These are phyloP conservation scores for Smithornis capensis DNA, from an alignment of 2,113 vertebrate species.

Conservation along the genomic window DNA sequence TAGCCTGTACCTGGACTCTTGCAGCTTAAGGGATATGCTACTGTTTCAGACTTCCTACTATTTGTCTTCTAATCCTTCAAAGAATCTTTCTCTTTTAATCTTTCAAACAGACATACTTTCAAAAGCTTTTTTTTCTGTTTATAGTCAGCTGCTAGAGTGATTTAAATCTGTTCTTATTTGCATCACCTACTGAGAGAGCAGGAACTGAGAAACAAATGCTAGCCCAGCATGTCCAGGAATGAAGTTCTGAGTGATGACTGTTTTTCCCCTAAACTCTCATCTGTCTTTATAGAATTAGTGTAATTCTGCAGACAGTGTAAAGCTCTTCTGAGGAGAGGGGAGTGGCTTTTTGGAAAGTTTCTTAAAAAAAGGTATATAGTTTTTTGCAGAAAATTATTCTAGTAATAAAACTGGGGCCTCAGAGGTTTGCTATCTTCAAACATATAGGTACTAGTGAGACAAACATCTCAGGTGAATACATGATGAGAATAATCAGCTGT, in stretches of 20 bases:
- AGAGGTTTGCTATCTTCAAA: not conserved
- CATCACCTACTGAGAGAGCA: not conserved
- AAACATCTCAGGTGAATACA: not conserved
- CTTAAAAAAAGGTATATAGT: not conserved
- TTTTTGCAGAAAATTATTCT: not conserved
- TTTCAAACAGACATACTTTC: not conserved
- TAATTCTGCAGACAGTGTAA: not conserved
- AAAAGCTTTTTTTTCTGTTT: not conserved
- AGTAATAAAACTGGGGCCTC: not conserved
- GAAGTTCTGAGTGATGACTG: not conserved
- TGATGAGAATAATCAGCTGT: not conserved
- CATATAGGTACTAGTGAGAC: not conserved
- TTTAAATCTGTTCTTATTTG: not conserved
- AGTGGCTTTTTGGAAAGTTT: not conserved
- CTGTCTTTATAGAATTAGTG: not conserved
- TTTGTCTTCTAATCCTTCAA: not conserved
- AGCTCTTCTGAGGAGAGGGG: not conserved
- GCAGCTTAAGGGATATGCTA: not conserved
- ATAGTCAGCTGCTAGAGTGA: not conserved
- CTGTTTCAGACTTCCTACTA: not conserved
- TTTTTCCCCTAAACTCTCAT: not conserved
- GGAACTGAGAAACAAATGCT: not conserved
- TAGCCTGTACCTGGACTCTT: fast-evolving
- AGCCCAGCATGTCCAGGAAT: not conserved
- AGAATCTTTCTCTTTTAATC: not conserved